A percentile compares a stretch with the other conserved stretches of the same genome.
Evolutionary conservation across 2,113 vertebrate species (phyloP).

Genomic region (Pardalotus punctatus): DNA sequence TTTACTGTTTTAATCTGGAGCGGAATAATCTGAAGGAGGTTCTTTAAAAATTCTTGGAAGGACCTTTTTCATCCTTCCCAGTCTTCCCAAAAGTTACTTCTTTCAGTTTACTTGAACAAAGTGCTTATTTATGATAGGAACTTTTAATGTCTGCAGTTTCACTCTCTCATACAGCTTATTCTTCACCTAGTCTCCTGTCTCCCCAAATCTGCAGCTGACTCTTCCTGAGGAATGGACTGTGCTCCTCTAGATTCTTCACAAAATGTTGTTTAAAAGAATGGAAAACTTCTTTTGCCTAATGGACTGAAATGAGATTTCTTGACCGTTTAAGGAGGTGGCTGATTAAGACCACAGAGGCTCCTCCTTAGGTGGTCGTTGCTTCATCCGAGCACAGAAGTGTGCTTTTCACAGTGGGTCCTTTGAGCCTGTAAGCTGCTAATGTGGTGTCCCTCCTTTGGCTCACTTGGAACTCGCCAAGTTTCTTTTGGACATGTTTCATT

Average conservation of each 20-base stretch:
- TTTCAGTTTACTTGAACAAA: not conserved
- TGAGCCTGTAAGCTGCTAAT: constrained; percentile 64
- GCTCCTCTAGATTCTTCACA: constrained; percentile 27
- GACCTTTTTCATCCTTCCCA: not conserved
- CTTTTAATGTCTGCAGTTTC: not conserved
- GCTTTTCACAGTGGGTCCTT: constrained; percentile 67
- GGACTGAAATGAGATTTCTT: constrained; percentile 53
- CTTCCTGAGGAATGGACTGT: not conserved
- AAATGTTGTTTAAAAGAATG: constrained; percentile 43
- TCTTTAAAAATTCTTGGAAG: not conserved
- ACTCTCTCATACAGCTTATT: not conserved
- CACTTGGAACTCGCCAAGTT: constrained; percentile 74
- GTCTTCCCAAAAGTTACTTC: not conserved
- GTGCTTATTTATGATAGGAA: not conserved
- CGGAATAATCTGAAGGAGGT: not conserved
- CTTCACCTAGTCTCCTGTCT: not conserved
- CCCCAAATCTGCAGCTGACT: not conserved
- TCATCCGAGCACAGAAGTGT: constrained; percentile 42
- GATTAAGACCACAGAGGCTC: constrained; percentile 63
- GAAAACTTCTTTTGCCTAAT: constrained; percentile 54
- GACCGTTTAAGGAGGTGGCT: constrained; percentile 49
- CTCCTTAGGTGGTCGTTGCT: constrained; percentile 71
- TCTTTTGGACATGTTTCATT: constrained; percentile 72
- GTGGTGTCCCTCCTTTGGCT: constrained; percentile 75
- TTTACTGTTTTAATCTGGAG: not conserved